Percentiles rank a stretch among this genome's conserved stretches.
Evolutionary conservation across 1,140 invertebrate genomes (phyloP).

Genomic region (Magallana angulata): DNA sequence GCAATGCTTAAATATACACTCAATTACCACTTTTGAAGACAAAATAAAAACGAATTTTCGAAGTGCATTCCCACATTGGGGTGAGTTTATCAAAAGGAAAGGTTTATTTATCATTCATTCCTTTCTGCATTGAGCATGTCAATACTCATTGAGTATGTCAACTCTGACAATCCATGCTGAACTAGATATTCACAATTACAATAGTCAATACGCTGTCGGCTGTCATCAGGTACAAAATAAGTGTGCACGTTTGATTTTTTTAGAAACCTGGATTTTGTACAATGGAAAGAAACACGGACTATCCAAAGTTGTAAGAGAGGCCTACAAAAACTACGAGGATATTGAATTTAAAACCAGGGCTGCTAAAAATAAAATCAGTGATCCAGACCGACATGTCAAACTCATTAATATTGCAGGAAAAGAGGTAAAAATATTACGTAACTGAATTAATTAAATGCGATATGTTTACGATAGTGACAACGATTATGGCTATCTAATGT

Average conservation of each 20-base stretch:
- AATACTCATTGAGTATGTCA: neutral
- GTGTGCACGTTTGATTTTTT: neutral
- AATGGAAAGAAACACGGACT: neutral
- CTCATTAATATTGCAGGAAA: neutral
- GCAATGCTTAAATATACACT: too few species aligned
- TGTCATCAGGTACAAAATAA: neutral
- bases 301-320: neutral
- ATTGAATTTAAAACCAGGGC: neutral
- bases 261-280: conserved; percentile 8
- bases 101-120: neutral
- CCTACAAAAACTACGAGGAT: neutral
- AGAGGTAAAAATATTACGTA: neutral
- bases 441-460: too few species aligned
- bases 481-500: too few species aligned
- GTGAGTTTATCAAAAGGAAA: too few species aligned
- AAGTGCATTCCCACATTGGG: too few species aligned
- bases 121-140: neutral
- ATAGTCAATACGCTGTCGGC: too few species aligned
- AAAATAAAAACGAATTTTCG: too few species aligned
- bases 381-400: neutral
- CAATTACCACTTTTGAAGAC: too few species aligned
- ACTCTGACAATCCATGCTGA: too few species aligned
- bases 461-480: too few species aligned
- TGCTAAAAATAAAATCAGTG: too few species aligned
- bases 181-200: too few species aligned